A percentile compares a stretch with the other conserved stretches of the same genome.
Evolutionary conservation across 2,888 invertebrate genomes (phyloP).

Genomic region (Xylocampa areola): DNA sequence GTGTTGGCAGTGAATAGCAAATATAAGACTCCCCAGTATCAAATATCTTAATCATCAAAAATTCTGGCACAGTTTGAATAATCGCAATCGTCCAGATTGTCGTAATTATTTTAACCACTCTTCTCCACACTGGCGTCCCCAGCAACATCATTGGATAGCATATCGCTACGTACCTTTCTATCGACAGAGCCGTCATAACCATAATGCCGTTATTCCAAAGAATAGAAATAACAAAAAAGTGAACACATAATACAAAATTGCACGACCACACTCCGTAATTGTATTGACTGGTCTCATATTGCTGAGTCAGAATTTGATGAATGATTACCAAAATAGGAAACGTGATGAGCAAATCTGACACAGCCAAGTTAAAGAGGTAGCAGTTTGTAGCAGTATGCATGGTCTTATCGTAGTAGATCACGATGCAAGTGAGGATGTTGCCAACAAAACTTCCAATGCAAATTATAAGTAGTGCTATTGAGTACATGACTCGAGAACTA

Average conservation of each 20-base stretch:
- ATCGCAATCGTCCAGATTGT: slow-evolving; percentile 60
- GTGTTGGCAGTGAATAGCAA: slow-evolving; percentile 48
- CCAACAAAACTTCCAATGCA: slow-evolving; percentile 65
- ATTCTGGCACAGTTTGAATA: slow-evolving; percentile 56
- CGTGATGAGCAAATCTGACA: slow-evolving; percentile 78
- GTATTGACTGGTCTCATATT: slow-evolving; percentile 34
- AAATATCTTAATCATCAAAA: slow-evolving; percentile 51
- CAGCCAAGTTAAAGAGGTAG: slow-evolving; percentile 80
- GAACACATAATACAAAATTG: slow-evolving; percentile 54
- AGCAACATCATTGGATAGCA: slow-evolving; percentile 58
- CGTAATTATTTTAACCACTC: slow-evolving; percentile 53
- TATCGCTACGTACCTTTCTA: slow-evolving; percentile 60
- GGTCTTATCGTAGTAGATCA: slow-evolving; percentile 77
- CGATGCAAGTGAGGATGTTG: slow-evolving; percentile 80
- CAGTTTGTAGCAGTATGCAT: slow-evolving; percentile 83
- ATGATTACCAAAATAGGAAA: slow-evolving; percentile 72
- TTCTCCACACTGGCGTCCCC: slow-evolving; percentile 44
- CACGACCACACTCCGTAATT: slow-evolving; percentile 37
- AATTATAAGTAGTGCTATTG: slow-evolving; percentile 42
- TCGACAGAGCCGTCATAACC: slow-evolving; percentile 58
- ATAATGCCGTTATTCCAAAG: slow-evolving; percentile 60
- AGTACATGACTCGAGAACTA: slow-evolving; percentile 44
- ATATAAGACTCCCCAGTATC: slow-evolving; percentile 46
- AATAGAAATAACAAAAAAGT: slow-evolving; percentile 48
- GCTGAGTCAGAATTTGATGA: slow-evolving; percentile 42